phyloP scores from a whole-genome alignment of 2,797 vertebrate genomes.

The Myiotriccus ornatus region DNA sequence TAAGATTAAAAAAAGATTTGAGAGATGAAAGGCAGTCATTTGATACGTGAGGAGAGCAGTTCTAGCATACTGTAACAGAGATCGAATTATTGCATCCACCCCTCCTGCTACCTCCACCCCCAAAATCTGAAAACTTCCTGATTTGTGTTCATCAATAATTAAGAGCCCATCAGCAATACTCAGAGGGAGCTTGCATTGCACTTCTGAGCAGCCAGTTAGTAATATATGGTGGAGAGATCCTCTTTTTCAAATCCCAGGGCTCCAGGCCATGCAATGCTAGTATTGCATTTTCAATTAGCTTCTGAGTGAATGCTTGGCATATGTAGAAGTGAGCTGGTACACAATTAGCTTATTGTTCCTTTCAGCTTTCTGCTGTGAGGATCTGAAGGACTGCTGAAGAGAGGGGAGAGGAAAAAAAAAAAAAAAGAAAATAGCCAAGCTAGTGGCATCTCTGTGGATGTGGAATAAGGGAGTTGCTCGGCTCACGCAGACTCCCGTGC shows the following conservation, averaged over 20 bases:
- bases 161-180: slow-evolving; percentile 83
- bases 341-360: slow-evolving; percentile 82
- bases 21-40: neutral
- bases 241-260: slow-evolving; percentile 81
- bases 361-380: slow-evolving; percentile 73
- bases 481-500: slow-evolving; percentile 56
- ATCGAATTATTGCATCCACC: slow-evolving; percentile 46
- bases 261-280: slow-evolving; percentile 76
- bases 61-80: slow-evolving; percentile 24
- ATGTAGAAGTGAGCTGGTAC: slow-evolving; percentile 73
- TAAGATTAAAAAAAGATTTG: neutral
- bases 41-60: neutral
- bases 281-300: slow-evolving; percentile 84
- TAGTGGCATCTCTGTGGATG: slow-evolving; percentile 68
- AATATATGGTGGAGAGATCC: slow-evolving; percentile 79
- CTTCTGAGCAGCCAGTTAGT: slow-evolving; percentile 81
- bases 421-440: slow-evolving; percentile 30
- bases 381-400: slow-evolving; percentile 68
- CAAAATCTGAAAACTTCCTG: slow-evolving; percentile 77
- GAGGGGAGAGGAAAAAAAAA: neutral
- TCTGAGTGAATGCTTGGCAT: slow-evolving; percentile 82
- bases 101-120: slow-evolving; percentile 62
- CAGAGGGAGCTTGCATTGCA: slow-evolving; percentile 85
- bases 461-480: slow-evolving; percentile 65
- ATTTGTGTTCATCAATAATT: slow-evolving; percentile 87